Evolutionary conservation across 2,888 invertebrate species (phyloP), one percentile per base, ranked within the genome.

Genomic region (Eledona agricola): DNA sequence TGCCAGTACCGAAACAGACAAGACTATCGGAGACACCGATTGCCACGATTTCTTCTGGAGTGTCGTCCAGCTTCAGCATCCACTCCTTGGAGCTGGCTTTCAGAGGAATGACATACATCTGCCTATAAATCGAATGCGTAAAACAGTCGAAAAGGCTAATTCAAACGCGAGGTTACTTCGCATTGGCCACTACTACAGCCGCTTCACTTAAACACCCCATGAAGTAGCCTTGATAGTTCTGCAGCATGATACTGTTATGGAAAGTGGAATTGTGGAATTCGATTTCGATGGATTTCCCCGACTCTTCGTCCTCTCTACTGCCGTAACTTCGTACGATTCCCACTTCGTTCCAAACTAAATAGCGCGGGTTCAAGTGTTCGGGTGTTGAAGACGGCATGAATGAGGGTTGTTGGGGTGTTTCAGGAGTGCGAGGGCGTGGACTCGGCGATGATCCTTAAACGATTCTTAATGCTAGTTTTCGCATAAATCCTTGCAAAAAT

Each of bases 301-400:
- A 72, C 5, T 63, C 58, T 49, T 73, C 72, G 5, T 89, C 89
- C 0, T 85, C 86, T 57, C 88, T 89, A 1, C 80, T 82, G 0
- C 85, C 83, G 70, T 91, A 92, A 64, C 89, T 88, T 4, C 89
- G 83, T 0, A 96, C 88, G 58, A 96, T 87, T n/a, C 96, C 98
- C 2, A 93, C 84, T 40, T 89, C 87, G 71, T 98, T 98, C 93
- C 96, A 98, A 42, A 90, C 87, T 85, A 88, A 80, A 68, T 86
- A 87, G 58, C 83, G 80, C 55, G 64, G 77, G 73, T 90, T 85
- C 34, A 95, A 82, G 75, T 93, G 89, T 11, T 76, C 74, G 1
- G 97, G 96, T 0, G 96, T 91, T 1, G 96, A 87, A 0, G 92
- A 86, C 0, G 96, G 91, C 77, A 96, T 96, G 74, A 98, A 97